Base-by-base conservation (phyloP, 2,888 invertebrate species). In the Salpingus planirostris region DNA sequence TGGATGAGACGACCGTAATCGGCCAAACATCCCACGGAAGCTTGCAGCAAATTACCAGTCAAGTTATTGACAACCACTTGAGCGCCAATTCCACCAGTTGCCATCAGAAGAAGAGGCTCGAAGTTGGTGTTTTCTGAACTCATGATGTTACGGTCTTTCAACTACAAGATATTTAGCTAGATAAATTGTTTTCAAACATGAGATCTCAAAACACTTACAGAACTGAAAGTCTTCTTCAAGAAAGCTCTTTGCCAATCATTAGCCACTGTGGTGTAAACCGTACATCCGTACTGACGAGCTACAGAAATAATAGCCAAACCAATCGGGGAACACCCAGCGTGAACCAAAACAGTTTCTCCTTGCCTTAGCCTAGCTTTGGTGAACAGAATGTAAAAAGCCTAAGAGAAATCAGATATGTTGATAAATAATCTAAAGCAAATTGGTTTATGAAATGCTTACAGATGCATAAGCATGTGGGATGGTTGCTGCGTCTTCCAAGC, bases 51-150 rank as follows among this genome's bases (percentile, higher is more conserved):
- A 25, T 91, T 91, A 49, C 90, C 93, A 1, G 93, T 78, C 23
- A 96, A 66, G 0, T 90, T 90, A 62, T 97, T 97, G 7, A 91
- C 65, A 14, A 96, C 85, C 32, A 95, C 69, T 52, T 97, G 86
- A 0, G 95, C 95, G 23, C 95, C 93, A 47, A 70, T 71, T 8
- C 96, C 95, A 11, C 80, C 73, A 0, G 95, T 95, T 47, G 79
- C 76, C 30, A 70, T 70, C 50, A 85, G 71, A 25, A 97, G 72
- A 70, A 89, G 77, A 33, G 79, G 74, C 60, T 95, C 93, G 59
- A 96, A 97, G 1, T 79, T 78, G 0, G 80, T 71, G 56, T 90
- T 49, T 15, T 58, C 50, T 0, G 50, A 54, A 34, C 47, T 53
- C 3, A 61, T 40, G 18, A 65, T 54, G 28, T 62, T 51, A 3